phyloP scores from a whole-genome alignment of 37 sponge, comb jelly and placozoan species.

The Tethya wilhelma region DNA sequence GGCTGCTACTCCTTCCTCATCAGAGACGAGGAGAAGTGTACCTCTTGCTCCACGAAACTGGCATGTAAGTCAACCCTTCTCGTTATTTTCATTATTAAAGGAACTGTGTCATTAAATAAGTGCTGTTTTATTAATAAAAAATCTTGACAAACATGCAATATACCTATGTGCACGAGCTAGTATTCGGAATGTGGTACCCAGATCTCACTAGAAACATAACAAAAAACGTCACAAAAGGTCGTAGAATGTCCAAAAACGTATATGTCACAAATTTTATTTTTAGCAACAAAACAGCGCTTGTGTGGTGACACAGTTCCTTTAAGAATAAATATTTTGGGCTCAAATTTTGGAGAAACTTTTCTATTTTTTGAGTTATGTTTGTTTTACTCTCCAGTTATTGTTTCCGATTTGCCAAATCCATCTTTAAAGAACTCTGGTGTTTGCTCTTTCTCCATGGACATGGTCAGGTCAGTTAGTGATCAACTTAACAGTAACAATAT shows the following conservation, averaged over 20 bases:
- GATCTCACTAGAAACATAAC: neutral
- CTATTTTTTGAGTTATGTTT: neutral
- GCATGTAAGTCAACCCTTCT: constrained; percentile 27
- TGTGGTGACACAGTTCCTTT: too few species aligned
- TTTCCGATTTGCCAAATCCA: constrained; percentile 46
- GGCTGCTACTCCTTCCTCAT: constrained; percentile 60
- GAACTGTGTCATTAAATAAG: neutral
- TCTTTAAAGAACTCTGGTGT: constrained; percentile 40
- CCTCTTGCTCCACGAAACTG: constrained; percentile 20
- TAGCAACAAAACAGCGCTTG: too few species aligned
- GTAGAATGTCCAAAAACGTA: too few species aligned
- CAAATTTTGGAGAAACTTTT: neutral
- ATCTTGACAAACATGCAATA: neutral
- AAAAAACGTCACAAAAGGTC: too few species aligned
- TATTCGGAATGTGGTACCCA: neutral
- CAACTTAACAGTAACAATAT: neutral
- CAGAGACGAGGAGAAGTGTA: constrained; percentile 59
- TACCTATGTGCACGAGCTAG: neutral
- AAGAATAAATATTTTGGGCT: too few species aligned
- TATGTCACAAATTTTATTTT: too few species aligned
- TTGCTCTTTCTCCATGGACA: constrained; percentile 33
- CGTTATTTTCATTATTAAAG: neutral
- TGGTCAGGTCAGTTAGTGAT: constrained; percentile 5
- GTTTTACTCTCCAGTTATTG: constrained; percentile 29
- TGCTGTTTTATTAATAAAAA: neutral